Evolutionary conservation across 2,113 vertebrate genomes (phyloP).

Genomic region (Chiloscyllium plagiosum): DNA sequence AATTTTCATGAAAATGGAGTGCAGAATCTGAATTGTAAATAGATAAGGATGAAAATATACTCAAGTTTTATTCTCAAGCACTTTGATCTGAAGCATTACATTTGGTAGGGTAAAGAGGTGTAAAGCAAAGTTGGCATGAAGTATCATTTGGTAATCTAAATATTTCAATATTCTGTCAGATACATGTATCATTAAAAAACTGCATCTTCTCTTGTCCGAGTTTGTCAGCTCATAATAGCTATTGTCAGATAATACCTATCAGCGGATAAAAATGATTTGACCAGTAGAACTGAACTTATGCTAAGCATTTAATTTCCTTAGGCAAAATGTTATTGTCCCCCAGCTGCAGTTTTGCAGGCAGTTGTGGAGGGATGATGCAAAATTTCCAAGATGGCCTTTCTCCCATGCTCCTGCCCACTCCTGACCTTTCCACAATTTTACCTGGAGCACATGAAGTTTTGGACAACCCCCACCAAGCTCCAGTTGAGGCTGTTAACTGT

Average conservation of each 20-base stretch:
- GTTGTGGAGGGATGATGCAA: neutral
- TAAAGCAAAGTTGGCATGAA: neutral
- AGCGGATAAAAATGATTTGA: neutral
- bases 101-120: neutral
- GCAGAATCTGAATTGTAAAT: neutral
- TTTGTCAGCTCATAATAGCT: neutral
- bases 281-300: neutral
- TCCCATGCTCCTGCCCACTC: no score
- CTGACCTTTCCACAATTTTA: neutral
- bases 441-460: neutral
- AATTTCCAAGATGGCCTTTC: neutral
- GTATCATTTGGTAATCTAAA: neutral
- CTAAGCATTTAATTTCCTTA: neutral
- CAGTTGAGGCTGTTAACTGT: no score
- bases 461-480: no score
- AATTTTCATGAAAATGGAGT: neutral
- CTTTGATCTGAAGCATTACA: neutral
- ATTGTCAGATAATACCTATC: neutral
- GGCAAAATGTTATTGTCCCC: no score
- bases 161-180: neutral
- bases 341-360: no score
- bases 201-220: neutral
- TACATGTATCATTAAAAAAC: neutral
- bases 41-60: neutral
- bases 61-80: neutral